phyloP scores from a whole-genome alignment of 37 sponge, comb jelly and placozoan species.

The Ephydatia muelleri region DNA sequence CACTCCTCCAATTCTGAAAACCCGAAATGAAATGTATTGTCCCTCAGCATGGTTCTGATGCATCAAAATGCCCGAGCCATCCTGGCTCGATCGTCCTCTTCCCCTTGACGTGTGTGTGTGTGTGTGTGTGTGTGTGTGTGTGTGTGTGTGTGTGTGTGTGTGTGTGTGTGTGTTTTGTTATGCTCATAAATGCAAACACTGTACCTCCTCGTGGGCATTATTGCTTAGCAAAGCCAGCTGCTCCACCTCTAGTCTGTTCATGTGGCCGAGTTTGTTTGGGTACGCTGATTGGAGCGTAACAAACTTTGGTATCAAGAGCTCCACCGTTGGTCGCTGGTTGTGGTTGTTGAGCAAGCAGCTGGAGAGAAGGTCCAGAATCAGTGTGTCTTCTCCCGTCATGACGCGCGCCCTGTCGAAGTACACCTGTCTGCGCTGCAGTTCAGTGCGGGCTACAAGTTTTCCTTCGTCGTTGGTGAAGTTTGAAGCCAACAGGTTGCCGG shows the following conservation, averaged over 20 bases:
- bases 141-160: constrained; percentile 9
- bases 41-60: neutral
- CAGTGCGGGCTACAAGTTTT: constrained; percentile 19
- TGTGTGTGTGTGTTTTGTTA: neutral
- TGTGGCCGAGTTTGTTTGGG: constrained; percentile 9
- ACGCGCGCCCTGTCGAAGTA: constrained; percentile 29
- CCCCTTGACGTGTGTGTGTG: too few relatives aligned
- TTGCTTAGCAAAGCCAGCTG: neutral
- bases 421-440: constrained; percentile 37
- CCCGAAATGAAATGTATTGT: neutral
- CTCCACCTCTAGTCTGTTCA: constrained; percentile 36
- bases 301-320: neutral
- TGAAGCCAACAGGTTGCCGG: constrained; percentile 8
- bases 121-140: constrained; percentile 33
- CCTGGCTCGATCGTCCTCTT: too few relatives aligned
- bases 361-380: constrained; percentile 7
- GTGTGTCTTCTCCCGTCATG: neutral
- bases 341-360: constrained; percentile 31
- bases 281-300: neutral
- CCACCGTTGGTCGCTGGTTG: constrained; percentile 21
- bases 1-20: too few relatives aligned
- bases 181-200: neutral
- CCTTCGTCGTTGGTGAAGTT: neutral
- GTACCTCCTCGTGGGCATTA: neutral
- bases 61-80: too few relatives aligned